Evolutionary conservation across 1,140 invertebrate species (phyloP).

Genomic region (Radopholus similis): DNA sequence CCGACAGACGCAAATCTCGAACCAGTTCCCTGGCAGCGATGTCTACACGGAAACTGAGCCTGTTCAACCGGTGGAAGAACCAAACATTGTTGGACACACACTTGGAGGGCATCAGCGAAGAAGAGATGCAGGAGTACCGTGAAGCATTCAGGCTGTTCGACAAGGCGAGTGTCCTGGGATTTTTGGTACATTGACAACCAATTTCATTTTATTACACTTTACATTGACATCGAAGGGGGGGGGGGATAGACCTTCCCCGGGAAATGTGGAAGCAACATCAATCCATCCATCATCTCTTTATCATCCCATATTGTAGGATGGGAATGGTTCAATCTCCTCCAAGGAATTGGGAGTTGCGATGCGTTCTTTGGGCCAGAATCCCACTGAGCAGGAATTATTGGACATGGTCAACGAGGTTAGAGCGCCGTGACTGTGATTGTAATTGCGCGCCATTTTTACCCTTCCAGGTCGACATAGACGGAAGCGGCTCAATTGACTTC

Average conservation of each 20-base stretch:
- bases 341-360: constrained; percentile 60
- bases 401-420: constrained; percentile 59
- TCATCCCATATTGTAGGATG: constrained; percentile 47
- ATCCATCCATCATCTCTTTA: neutral
- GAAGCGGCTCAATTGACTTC: constrained; percentile 58
- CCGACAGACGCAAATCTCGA: constrained; percentile 20
- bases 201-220: too few species aligned
- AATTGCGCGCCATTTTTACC: neutral
- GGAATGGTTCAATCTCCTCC: constrained; percentile 59
- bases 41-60: constrained; percentile 39
- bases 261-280: neutral
- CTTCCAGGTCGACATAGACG: constrained; percentile 47
- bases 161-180: constrained; percentile 49
- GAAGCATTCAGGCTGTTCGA: constrained; percentile 59
- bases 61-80: constrained; percentile 45
- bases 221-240: neutral
- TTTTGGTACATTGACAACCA: too few species aligned
- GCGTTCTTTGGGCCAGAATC: constrained; percentile 57
- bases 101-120: constrained; percentile 41
- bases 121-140: constrained; percentile 67
- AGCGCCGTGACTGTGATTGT: neutral
- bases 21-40: constrained; percentile 31
- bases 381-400: constrained; percentile 58
- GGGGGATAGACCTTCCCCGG: too few species aligned
- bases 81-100: constrained; percentile 29